Base-by-base conservation (phyloP, 2,797 vertebrate genomes). In the Nyctalus aviator region DNA sequence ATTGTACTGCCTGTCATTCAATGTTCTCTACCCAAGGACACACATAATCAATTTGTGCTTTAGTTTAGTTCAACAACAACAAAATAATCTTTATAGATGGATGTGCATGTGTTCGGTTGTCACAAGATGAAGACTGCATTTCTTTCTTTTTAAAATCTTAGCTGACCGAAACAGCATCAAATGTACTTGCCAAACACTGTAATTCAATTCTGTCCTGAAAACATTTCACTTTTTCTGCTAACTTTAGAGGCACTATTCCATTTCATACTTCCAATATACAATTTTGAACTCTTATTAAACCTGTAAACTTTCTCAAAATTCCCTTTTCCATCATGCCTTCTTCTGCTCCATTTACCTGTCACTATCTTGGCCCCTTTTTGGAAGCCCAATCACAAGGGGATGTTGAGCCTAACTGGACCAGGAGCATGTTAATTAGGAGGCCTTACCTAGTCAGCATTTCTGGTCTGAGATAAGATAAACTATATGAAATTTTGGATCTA, bases 181-280 rank as follows among this genome's bases (percentile, higher is more conserved):
- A 84, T 81, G 57, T 73, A 84, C 5, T 90, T 57, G 88, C 71
- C 30, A 62, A 77, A 92, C 23, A 71, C 10, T 90, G 5, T 59
- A 84, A 93, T 93, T 84, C 78, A 85, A 25, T 75, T 93, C 59
- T 84, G 12, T 93, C 27, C 35, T 77, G n/a, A 95, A 94, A 89
- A 76, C 30, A 44, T 87, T 88, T 79, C 35, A 85, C 11, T 92
- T 88, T 81, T 79, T 81, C 77, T 95, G 37, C 57, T 88, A 94
- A 81, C 55, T 93, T 72, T 93, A 88, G 44, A 93, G 14, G 32
- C 5, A 55, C 2, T 25, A 64, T 87, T 62, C 55, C 57, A 30
- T 76, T 89, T 90, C 91, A 68, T 69, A 64, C 15, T 85, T 94
- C 30, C 37, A 88, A 93, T 12, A 35, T 7, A 94, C 21, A 87